A percentile compares a stretch with the other conserved stretches of the same genome.
These are phyloP conservation scores for Andinoacara biseriatus DNA, from an alignment of 2,113 vertebrate species.

Conservation along the genomic window DNA sequence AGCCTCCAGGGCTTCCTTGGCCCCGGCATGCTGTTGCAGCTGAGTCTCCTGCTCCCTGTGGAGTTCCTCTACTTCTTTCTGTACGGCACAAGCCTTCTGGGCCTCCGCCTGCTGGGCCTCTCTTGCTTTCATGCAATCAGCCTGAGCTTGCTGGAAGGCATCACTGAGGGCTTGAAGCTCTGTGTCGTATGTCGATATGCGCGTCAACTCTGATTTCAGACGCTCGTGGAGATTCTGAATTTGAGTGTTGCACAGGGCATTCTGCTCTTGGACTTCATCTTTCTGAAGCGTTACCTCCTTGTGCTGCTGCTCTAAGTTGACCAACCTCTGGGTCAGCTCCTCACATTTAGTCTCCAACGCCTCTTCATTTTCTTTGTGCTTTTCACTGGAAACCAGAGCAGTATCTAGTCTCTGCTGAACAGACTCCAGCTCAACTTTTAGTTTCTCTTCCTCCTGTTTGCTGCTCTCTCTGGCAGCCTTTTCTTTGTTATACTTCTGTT, in stretches of 20 bases:
- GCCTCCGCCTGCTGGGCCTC: slow-evolving; percentile 70
- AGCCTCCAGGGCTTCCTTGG: slow-evolving; percentile 78
- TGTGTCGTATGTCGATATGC: slow-evolving; percentile 79
- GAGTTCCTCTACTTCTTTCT: slow-evolving; percentile 79
- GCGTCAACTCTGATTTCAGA: slow-evolving; percentile 74
- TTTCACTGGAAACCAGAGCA: slow-evolving; percentile 75
- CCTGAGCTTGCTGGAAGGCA: slow-evolving; percentile 76
- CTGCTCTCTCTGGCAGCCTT: slow-evolving; percentile 70
- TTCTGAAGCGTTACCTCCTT: slow-evolving; percentile 63
- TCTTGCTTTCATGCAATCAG: slow-evolving; percentile 78
- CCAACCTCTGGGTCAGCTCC: slow-evolving; percentile 75
- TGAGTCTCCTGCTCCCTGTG: slow-evolving; percentile 66
- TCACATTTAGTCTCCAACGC: slow-evolving; percentile 68
- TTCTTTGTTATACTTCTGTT: slow-evolving; percentile 65
- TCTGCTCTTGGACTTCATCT: slow-evolving; percentile 73
- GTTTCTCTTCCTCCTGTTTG: slow-evolving; percentile 79
- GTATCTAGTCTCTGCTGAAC: slow-evolving; percentile 82
- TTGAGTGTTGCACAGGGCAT: slow-evolving; percentile 69
- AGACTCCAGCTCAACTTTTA: slow-evolving; percentile 74
- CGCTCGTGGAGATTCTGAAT: slow-evolving; percentile 73
- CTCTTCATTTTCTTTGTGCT: slow-evolving; percentile 76
- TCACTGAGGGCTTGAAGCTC: slow-evolving; percentile 77
- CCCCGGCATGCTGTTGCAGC: slow-evolving; percentile 70
- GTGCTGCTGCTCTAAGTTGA: slow-evolving; percentile 76
- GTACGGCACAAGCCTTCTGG: slow-evolving; percentile 71